These are phyloP conservation scores for Epizoanthus rinbou DNA, from an alignment of 92 coral and sea anemone species.

Conservation along the genomic window DNA sequence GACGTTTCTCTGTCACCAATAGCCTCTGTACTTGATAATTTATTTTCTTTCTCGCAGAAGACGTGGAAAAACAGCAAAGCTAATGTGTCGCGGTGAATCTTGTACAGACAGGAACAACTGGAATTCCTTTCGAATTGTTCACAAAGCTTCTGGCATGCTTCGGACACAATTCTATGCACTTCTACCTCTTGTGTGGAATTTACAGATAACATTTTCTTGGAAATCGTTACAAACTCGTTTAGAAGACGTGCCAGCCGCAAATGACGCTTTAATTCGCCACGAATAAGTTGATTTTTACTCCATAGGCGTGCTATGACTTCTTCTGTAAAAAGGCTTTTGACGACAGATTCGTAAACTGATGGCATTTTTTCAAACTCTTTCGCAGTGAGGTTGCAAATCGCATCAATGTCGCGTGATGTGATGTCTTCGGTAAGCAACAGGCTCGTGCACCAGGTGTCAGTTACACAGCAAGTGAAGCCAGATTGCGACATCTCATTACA, in stretches of 20 bases:
- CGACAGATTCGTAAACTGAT: conserved; percentile 41
- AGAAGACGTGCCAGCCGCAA: conserved; percentile 62
- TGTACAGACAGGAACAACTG: conserved; percentile 33
- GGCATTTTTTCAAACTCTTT: conserved; percentile 30
- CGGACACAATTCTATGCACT: conserved; percentile 37
- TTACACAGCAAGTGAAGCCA: conserved; percentile 43
- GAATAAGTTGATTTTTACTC: conserved; percentile 13
- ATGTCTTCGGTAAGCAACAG: conserved; percentile 45
- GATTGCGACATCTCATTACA: conserved; percentile 46
- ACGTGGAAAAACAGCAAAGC: conserved; percentile 45
- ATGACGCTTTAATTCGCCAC: conserved; percentile 30
- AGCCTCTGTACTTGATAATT: background rate
- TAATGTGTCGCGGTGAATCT: conserved; percentile 39
- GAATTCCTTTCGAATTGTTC: background rate
- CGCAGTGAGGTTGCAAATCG: conserved; percentile 54
- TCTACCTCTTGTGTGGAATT: conserved; percentile 20
- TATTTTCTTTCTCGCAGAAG: conserved; percentile 33
- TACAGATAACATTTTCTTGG: conserved; percentile 21
- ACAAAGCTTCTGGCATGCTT: conserved; percentile 48
- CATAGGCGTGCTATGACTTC: conserved; percentile 10
- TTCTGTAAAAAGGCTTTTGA: conserved; percentile 39
- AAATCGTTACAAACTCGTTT: conserved; percentile 54
- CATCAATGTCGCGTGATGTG: conserved; percentile 62
- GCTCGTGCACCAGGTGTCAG: conserved; percentile 69
- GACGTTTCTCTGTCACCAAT: too few relatives aligned